phyloP scores from a whole-genome alignment of 2,113 vertebrate genomes.

The Hydropotes inermis region DNA sequence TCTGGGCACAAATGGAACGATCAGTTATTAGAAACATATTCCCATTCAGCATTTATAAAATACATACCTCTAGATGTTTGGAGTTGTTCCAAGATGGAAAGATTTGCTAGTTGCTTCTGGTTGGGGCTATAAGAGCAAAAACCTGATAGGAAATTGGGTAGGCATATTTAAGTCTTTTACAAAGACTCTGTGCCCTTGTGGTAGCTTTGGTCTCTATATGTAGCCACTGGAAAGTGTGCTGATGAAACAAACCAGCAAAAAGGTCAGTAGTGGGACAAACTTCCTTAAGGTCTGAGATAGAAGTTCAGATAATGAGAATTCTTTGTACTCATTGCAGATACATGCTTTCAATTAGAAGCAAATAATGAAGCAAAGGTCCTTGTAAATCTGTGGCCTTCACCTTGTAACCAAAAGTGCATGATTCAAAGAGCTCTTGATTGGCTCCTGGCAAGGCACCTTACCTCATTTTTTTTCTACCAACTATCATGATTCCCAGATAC shows the following conservation, averaged over 20 bases:
- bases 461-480: not conserved
- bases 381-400: constrained; percentile 20
- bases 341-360: constrained; percentile 53
- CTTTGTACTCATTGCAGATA: constrained; percentile 3
- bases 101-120: not conserved
- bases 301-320: constrained; percentile 42
- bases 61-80: not conserved
- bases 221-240: not conserved
- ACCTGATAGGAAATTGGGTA: not conserved
- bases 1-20: not conserved
- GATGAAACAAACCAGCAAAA: not conserved
- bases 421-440: constrained; percentile 1
- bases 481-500: not conserved
- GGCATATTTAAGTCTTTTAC: not conserved
- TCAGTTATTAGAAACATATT: not conserved
- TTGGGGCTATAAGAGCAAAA: not conserved
- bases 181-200: not conserved
- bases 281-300: constrained; percentile 20
- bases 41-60: not conserved
- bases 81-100: not conserved
- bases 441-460: not conserved
- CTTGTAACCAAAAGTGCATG: not conserved
- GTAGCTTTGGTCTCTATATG: not conserved
- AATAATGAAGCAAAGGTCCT: constrained; percentile 20
- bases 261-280: not conserved